Evolutionary conservation across 1,140 invertebrate species (phyloP), one percentile per base, ranked within the genome.

Genomic region (Spodoptera litura): DNA sequence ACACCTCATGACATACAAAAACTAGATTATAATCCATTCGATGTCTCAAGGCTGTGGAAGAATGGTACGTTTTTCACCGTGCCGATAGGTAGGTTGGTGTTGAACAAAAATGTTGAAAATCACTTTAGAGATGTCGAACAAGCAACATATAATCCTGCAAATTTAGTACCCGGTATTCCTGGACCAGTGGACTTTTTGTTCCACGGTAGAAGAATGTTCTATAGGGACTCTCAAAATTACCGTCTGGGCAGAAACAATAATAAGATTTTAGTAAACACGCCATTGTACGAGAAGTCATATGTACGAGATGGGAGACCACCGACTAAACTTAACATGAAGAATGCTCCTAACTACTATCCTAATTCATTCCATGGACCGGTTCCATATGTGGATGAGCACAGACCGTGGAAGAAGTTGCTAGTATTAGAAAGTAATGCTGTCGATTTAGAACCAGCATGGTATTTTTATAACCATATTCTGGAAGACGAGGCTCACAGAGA

Each of bases 271-370:
- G 97, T 99, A n/a, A 99, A 99, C 89, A 97, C 97, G 83, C 98
- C 99, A 0, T 97, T 96, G 79, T 95, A 96, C 79, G 95, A 95
- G 1, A 95, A 93, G 70, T 98, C 98, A 86, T 98, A 97, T 88
- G 97, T 98, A 89, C 96, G 98, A 35, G 98, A 99, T 93, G 98
- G 98, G 2, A 90, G 95, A 15, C 96, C 96, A 95, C 94, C 95
- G 11, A 85, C 95, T 27, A 91, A 95, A 83, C 91, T 95, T 62
- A 96, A 96, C 82, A 95, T 97, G 95, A 96, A 93, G 80, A 97
- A 97, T 62, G 97, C 97, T 5, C 98, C 98, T 4, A 98, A 98
- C 92, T 99, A 99, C 89, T 98, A 96, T 93, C 98, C 98, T 0
- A 99, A 99, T 93, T 98, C 98, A 78, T 99, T 99, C 90, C 93